Evolutionary conservation across 2,797 vertebrate species (phyloP).

Genomic region (Ctenosaura bakeri): DNA sequence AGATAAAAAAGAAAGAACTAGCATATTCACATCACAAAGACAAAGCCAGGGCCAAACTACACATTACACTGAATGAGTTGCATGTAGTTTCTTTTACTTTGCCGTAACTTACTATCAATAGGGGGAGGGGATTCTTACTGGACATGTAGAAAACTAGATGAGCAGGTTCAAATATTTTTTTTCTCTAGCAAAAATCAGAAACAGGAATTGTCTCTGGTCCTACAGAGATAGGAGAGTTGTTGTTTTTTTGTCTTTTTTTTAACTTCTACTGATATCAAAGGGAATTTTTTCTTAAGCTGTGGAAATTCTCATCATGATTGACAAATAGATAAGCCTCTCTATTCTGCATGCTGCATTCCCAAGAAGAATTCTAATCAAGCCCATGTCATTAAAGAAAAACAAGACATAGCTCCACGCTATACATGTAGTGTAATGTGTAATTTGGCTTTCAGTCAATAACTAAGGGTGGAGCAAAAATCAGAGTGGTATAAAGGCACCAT

Average conservation of each 20-base stretch:
- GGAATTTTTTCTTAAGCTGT: background rate
- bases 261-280: background rate
- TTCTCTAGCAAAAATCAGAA: background rate
- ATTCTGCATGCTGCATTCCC: background rate
- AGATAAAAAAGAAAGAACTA: too few relatives aligned
- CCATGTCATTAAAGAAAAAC: background rate
- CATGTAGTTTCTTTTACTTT: too few relatives aligned
- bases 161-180: background rate
- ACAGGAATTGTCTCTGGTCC: background rate
- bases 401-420: background rate
- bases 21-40: too few relatives aligned
- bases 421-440: background rate
- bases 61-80: too few relatives aligned
- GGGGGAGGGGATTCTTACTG: too few relatives aligned
- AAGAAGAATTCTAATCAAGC: background rate
- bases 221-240: background rate
- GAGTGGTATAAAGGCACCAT: background rate
- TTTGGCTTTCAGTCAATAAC: background rate
- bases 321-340: background rate
- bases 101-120: background rate
- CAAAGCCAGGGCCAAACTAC: too few relatives aligned
- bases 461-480: background rate
- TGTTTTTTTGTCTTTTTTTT: too few relatives aligned
- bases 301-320: background rate
- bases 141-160: background rate